Base-by-base conservation (phyloP, 2,888 invertebrate species). In the Quadroppia sp. region DNA sequence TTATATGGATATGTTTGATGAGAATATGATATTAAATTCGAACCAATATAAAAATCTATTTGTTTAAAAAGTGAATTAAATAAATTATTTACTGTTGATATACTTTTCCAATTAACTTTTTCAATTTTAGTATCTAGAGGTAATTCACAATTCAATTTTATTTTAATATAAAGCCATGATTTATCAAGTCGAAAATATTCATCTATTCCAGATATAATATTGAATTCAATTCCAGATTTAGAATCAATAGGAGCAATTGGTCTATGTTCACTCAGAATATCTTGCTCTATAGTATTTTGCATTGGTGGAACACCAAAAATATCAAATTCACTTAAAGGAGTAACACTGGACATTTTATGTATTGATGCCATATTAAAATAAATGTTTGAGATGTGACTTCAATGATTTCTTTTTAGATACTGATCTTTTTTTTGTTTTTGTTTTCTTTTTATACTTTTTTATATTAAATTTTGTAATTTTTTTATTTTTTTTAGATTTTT, bases 221-320 rank as follows among this genome's bases (percentile, higher is more conserved):
- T 67, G 20, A 67, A 67, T 28, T 67, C 67, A 25, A 67, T 67
- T 11, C 2, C 25, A 2, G 32, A 2, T 17, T 40, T 67, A 7
- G 67, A 67, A 13, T 28, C 30, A 3, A 67, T 4, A 6, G 40
- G 2, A 30, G 40, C 25, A 59, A 36, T 36, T 3, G 71, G 71
- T 20, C 71, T 6, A 20, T 71, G 71, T 48, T 71, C 71, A 13
- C 48, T 36, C 13, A n/a, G 9, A n/a, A 71, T 71, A 28, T 61
- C 72, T 23, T 32, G 20, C 56, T 71, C 59, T 1, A 72, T 30
- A n/a, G 30, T 36, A n/a, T 30, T 61, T 72, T 72, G 72, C 23
- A 67, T 72, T 25, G 72, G 72, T 13, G 72, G 59, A 17, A 72
- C 17, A 6, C 32, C 59, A 25, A 69, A 72, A 2, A 72, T 11